These are phyloP conservation scores for Oxyscelio sp. DNA, from an alignment of 2,888 invertebrate species.

Conservation along the genomic window DNA sequence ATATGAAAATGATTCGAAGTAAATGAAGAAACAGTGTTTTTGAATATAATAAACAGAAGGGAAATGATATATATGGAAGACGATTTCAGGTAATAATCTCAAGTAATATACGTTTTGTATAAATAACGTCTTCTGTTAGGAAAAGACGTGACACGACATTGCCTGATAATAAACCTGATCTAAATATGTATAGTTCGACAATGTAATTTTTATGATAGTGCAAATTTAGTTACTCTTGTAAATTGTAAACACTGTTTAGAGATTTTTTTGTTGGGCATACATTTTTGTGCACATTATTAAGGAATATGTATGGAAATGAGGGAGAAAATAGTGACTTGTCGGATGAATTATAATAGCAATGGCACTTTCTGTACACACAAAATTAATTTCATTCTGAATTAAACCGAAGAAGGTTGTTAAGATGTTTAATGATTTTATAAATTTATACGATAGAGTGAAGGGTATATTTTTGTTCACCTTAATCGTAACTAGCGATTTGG, in stretches of 20 bases:
- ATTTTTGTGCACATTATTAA: not conserved
- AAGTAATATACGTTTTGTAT: slow-evolving; percentile 39
- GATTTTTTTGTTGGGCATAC: not conserved
- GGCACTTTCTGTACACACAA: slow-evolving; percentile 7
- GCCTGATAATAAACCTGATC: slow-evolving; percentile 26
- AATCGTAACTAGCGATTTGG: no score
- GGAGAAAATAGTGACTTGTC: not conserved
- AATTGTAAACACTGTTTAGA: not conserved
- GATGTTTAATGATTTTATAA: no score
- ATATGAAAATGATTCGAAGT: slow-evolving; percentile 24
- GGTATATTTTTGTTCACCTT: no score
- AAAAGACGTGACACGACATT: slow-evolving; percentile 32
- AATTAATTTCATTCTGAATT: slow-evolving; percentile 9
- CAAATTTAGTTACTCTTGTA: slow-evolving; percentile 14
- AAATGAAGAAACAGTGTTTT: slow-evolving; percentile 14
- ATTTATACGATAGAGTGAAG: no score
- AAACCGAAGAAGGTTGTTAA: no score
- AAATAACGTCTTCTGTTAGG: slow-evolving; percentile 20
- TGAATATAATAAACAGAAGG: slow-evolving; percentile 6
- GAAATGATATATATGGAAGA: slow-evolving; percentile 13
- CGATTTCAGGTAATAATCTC: slow-evolving; percentile 29
- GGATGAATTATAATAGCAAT: not conserved
- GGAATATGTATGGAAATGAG: not conserved
- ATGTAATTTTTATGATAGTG: slow-evolving; percentile 23
- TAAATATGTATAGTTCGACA: slow-evolving; percentile 21